Evolutionary conservation across 2,797 vertebrate genomes (phyloP).

Genomic region (Amblyraja radiata): DNA sequence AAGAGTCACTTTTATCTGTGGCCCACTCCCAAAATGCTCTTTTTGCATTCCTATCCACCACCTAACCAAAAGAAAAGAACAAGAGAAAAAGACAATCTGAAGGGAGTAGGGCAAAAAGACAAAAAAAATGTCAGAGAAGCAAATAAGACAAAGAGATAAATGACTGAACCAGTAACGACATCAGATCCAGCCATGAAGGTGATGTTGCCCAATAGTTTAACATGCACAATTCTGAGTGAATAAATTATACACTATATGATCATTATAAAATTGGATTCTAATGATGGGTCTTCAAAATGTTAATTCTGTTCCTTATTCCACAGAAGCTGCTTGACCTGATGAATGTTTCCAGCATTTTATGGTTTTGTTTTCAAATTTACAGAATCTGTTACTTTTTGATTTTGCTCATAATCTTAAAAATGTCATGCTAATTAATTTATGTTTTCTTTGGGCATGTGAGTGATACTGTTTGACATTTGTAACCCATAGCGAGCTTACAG

Average conservation of each 20-base stretch:
- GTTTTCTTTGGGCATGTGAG: no score
- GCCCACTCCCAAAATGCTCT: not conserved
- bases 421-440: no score
- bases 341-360: no score
- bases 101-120: not conserved
- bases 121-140: not conserved
- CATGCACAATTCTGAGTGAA: not conserved
- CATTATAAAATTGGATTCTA: not conserved
- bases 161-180: not conserved
- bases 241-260: not conserved
- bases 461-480: not conserved
- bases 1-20: not conserved
- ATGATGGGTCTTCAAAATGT: no score
- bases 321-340: no score
- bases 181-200: not conserved
- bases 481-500: not conserved
- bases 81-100: not conserved
- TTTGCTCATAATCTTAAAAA: no score
- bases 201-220: not conserved
- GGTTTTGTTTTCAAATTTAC: no score
- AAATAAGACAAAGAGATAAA: not conserved
- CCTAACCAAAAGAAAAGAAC: not conserved
- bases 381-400: no score
- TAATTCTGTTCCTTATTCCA: no score
- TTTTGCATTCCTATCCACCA: not conserved